phyloP scores from a whole-genome alignment of 2,888 invertebrate genomes.

The Temnothorax rugatulus region DNA sequence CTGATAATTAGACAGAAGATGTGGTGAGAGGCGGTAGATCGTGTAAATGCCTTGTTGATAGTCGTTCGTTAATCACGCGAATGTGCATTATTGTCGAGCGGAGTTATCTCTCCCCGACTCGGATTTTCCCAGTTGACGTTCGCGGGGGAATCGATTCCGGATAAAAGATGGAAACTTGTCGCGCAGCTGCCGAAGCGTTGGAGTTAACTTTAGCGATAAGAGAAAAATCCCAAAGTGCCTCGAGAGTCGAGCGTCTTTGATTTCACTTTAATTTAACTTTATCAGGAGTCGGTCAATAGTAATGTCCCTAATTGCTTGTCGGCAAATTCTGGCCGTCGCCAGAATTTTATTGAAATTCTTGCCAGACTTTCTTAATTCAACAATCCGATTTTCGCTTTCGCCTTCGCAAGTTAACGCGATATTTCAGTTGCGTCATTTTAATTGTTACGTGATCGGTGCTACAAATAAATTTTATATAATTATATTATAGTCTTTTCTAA shows the following conservation, averaged over 20 bases:
- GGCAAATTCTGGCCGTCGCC: conserved; percentile 72
- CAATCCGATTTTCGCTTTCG: conserved; percentile 42
- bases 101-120: not conserved
- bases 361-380: conserved; percentile 72
- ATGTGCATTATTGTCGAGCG: conserved; percentile 36
- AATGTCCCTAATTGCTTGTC: conserved; percentile 82
- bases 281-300: conserved; percentile 83
- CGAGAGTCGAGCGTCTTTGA: conserved; percentile 71
- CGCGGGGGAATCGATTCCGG: conserved; percentile 1
- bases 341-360: conserved; percentile 69
- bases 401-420: conserved; percentile 53
- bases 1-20: conserved; percentile 46
- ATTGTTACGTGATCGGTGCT: not conserved
- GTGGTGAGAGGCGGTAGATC: conserved; percentile 39
- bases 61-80: conserved; percentile 42
- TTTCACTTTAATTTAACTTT: conserved; percentile 83
- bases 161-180: conserved; percentile 21
- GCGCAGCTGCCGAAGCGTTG: not conserved
- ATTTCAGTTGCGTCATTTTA: conserved; percentile 55
- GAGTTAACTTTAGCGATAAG: conserved; percentile 27
- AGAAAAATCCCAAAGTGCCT: conserved; percentile 55
- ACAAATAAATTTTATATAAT: not conserved
- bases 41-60: conserved; percentile 48
- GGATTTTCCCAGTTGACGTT: not conserved
- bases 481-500: not conserved